Evolutionary conservation across 2,113 vertebrate species (phyloP), one percentile per base, ranked within the genome.

Genomic region (Halichoeres trimaculatus): DNA sequence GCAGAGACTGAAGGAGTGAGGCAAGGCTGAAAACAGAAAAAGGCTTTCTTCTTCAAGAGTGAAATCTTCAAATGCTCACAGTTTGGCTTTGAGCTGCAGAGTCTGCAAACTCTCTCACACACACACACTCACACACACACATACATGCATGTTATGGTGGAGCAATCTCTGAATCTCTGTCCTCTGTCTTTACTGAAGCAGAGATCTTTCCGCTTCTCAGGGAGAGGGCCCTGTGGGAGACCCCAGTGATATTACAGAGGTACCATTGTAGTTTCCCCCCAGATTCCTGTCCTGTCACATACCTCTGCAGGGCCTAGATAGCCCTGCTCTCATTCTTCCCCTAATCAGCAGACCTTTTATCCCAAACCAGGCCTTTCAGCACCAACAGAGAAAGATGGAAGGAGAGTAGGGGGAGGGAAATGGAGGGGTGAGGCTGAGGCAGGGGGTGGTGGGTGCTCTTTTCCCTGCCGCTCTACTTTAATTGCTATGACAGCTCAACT

Each of bases 401-500:
- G 69, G 55, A 40, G 63, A 72, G 17, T 43, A 52, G 50, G 43
- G 52, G 59, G 51, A 4, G 51, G 48, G 16, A 0, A 1, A 82
- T 69, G 66, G 66, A 68, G 58, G 41, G 62, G 74, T 35, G 81
- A 63, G 43, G 43, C 16, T 17, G 41, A 54, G 48, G 23, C 1
- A 8, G 34, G 38, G 35, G 10, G 47, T 16, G 41, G 41, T 43
- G 69, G 8, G 76, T 79, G 77, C 54, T 85, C 72, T 88, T 89
- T 79, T 85, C 80, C 72, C 76, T 72, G 79, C 79, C 24, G 68
- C 73, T 77, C 68, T 70, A 40, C 40, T 86, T 81, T 83, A 89
- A 89, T 90, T 91, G 80, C 86, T 67, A 51, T 83, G 84, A 91
- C 84, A 86, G 85, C 77, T 87, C 84, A 70, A 83, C 84, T 83